phyloP scores from a whole-genome alignment of 2,888 invertebrate genomes.

The Gandaritis pyraliata region DNA sequence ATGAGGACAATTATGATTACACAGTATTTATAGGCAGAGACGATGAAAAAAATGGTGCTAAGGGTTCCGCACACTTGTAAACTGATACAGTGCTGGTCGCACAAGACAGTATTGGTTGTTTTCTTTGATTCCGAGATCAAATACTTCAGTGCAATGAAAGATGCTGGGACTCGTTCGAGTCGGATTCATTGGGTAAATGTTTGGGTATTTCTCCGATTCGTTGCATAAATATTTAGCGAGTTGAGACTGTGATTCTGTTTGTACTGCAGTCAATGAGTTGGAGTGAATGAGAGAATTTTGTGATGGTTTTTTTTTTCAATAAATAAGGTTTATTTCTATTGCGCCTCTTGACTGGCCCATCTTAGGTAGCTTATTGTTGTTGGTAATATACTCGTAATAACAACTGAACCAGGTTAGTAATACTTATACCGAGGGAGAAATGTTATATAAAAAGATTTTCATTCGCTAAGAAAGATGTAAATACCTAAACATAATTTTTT shows the following conservation, averaged over 20 bases:
- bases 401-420: no score
- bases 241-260: slow-evolving; percentile 15
- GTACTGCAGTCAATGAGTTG: slow-evolving; percentile 20
- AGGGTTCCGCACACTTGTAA: slow-evolving; percentile 52
- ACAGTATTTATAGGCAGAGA: no score
- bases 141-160: slow-evolving; percentile 30
- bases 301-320: neutral
- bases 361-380: no score
- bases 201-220: slow-evolving; percentile 14
- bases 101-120: slow-evolving; percentile 37
- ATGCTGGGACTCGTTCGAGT: slow-evolving; percentile 19
- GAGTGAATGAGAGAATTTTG: slow-evolving; percentile 1
- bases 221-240: slow-evolving; percentile 31
- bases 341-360: no score
- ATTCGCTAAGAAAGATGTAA: no score
- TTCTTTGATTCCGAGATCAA: slow-evolving; percentile 43
- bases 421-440: no score
- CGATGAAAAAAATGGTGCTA: neutral
- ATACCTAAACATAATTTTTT: no score
- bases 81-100: slow-evolving; percentile 57
- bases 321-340: neutral
- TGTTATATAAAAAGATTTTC: no score
- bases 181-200: slow-evolving; percentile 37
- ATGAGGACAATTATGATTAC: no score
- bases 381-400: no score